Percentiles rank a stretch among this genome's conserved stretches.
Evolutionary conservation across 2,888 invertebrate genomes (phyloP).

Genomic region (Hybos culiciformis): DNA sequence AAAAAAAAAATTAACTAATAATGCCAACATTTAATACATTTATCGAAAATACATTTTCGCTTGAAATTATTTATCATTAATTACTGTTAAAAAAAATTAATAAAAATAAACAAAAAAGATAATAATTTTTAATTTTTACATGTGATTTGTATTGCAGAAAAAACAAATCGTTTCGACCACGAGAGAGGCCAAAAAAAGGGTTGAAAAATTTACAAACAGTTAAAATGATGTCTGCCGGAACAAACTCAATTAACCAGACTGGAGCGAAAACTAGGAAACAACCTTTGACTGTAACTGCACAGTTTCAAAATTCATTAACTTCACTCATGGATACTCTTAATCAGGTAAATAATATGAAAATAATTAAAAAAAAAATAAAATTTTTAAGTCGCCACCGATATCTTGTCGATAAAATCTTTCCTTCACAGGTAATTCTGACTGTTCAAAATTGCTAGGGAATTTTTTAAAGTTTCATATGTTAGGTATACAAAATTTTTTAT

Average conservation of each 20-base stretch:
- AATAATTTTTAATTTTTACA: conserved; percentile 15
- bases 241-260: conserved; percentile 22
- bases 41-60: no score
- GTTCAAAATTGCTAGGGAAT: no score
- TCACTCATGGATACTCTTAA: conserved; percentile 88
- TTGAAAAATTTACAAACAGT: conserved; percentile 83
- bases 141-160: conserved; percentile 47
- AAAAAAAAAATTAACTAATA: no score
- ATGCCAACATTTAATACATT: no score
- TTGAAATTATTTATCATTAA: no score
- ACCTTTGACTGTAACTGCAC: conserved; percentile 84
- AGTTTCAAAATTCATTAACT: conserved; percentile 86
- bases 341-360: conserved; percentile 35
- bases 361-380: not conserved
- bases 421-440: no score
- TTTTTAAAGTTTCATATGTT: no score
- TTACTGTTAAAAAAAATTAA: no score
- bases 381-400: not conserved
- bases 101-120: no score
- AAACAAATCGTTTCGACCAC: conserved; percentile 83
- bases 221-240: conserved; percentile 65
- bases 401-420: no score
- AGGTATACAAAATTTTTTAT: no score
- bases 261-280: conserved; percentile 61
- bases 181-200: conserved; percentile 72